These are phyloP conservation scores for Vireo griseus DNA, from an alignment of 2,797 vertebrate species.

Conservation along the genomic window DNA sequence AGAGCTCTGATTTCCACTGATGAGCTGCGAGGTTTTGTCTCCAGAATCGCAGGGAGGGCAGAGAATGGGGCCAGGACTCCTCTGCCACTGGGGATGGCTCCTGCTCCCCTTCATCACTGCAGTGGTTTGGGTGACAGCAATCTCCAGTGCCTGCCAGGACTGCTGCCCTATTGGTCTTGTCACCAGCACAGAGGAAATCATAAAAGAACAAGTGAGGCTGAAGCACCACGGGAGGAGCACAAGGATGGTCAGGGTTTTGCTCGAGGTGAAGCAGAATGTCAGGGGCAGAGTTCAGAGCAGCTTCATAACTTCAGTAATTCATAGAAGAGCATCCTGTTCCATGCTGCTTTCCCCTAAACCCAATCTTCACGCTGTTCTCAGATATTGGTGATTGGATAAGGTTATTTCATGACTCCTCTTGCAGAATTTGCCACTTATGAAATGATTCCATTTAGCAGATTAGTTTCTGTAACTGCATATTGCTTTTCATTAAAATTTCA, in stretches of 20 bases:
- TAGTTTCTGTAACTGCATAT: conserved; percentile 3
- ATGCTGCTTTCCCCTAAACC: neutral
- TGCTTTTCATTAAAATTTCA: conserved; percentile 39
- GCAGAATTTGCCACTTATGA: neutral
- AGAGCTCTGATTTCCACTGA: neutral
- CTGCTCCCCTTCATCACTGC: neutral
- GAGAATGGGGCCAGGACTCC: neutral
- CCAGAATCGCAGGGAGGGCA: neutral
- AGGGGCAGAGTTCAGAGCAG: neutral
- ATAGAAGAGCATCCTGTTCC: neutral
- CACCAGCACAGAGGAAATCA: neutral
- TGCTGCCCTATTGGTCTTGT: neutral
- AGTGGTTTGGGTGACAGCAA: neutral
- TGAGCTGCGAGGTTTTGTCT: neutral
- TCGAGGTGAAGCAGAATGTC: neutral
- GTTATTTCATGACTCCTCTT: neutral
- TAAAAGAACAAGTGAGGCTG: neutral
- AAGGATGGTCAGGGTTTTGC: neutral
- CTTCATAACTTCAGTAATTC: neutral
- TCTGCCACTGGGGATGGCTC: neutral
- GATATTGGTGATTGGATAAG: neutral
- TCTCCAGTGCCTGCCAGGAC: neutral
- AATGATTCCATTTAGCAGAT: conserved; percentile 6
- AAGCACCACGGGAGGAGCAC: neutral
- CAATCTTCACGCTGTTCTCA: neutral